Conservation (phyloP, 2,797 vertebrate genomes). For the Rhyacichthys aspro region DNA sequence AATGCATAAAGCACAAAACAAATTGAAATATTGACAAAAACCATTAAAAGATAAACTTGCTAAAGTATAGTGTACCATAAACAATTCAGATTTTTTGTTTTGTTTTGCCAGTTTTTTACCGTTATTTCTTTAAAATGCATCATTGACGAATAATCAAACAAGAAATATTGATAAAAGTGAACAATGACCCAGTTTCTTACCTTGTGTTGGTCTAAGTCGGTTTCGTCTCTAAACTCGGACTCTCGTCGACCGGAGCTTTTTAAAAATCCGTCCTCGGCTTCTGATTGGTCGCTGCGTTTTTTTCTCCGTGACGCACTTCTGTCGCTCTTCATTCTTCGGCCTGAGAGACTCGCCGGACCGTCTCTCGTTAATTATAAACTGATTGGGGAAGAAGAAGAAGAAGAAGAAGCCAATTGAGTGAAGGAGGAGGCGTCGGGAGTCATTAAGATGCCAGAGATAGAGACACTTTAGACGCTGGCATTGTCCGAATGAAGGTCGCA, state of each 20-base stretch:
- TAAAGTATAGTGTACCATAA: too few species aligned
- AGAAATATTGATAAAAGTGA: too few species aligned
- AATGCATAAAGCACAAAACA: too few species aligned
- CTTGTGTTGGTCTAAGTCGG: constrained; percentile 40
- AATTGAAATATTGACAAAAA: too few species aligned
- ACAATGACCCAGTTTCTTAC: constrained; percentile 42
- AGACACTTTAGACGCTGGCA: background rate
- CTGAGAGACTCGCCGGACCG: constrained; percentile 62
- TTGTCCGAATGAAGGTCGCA: constrained; percentile 35
- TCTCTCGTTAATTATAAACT: constrained; percentile 33
- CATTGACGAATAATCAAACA: too few species aligned
- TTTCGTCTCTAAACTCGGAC: constrained; percentile 13
- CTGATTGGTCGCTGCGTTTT: constrained; percentile 37
- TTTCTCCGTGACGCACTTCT: constrained; percentile 51
- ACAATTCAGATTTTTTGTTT: too few species aligned
- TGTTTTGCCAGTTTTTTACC: too few species aligned
- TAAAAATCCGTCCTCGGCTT: constrained; percentile 44
- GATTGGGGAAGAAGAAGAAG: constrained; percentile 32
- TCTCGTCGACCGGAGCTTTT: constrained; percentile 42
- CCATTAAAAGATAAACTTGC: too few species aligned
- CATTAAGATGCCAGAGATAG: constrained; percentile 39
- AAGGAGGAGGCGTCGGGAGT: too few species aligned
- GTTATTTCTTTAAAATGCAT: too few species aligned
- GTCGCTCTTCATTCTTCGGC: constrained; percentile 65
- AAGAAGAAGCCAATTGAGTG: constrained; percentile 27